Evolutionary conservation across 2,113 vertebrate genomes (phyloP).

Genomic region (human): DNA sequence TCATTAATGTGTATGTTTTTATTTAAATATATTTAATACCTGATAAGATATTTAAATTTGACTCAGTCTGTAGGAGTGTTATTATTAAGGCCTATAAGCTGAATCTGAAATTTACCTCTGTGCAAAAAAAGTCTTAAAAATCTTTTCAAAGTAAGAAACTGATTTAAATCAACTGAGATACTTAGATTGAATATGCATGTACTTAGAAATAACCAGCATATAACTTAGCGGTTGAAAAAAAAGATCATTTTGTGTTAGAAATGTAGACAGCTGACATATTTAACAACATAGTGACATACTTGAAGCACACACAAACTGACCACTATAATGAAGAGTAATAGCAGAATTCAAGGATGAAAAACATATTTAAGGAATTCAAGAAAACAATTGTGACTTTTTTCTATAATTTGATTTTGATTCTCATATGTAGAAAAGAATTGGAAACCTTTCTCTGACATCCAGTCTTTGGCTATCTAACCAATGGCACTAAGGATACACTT

Average conservation of each 20-base stretch:
- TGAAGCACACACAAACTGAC: not conserved
- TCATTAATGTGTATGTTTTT: not conserved
- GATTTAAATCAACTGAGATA: not conserved
- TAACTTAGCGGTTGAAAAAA: not conserved
- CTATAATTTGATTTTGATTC: not conserved
- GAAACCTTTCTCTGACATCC: not conserved
- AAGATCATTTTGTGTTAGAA: not conserved
- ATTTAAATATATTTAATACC: not conserved
- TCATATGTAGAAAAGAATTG: not conserved
- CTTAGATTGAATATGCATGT: not conserved
- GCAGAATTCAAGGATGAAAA: not conserved
- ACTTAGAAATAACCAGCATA: not conserved
- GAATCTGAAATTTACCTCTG: slow-evolving; percentile 16
- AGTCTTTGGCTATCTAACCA: not conserved
- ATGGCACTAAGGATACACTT: not conserved
- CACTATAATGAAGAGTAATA: not conserved
- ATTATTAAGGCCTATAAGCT: not conserved
- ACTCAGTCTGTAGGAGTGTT: not conserved
- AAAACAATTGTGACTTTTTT: not conserved
- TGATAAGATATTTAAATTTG: not conserved
- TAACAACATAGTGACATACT: not conserved
- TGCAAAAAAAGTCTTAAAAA: not conserved
- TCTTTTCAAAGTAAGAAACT: not conserved
- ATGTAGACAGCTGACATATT: not conserved
- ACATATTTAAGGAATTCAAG: not conserved